These are phyloP conservation scores for Stictocephala bisonia DNA, from an alignment of 2,888 invertebrate species.

Conservation along the genomic window DNA sequence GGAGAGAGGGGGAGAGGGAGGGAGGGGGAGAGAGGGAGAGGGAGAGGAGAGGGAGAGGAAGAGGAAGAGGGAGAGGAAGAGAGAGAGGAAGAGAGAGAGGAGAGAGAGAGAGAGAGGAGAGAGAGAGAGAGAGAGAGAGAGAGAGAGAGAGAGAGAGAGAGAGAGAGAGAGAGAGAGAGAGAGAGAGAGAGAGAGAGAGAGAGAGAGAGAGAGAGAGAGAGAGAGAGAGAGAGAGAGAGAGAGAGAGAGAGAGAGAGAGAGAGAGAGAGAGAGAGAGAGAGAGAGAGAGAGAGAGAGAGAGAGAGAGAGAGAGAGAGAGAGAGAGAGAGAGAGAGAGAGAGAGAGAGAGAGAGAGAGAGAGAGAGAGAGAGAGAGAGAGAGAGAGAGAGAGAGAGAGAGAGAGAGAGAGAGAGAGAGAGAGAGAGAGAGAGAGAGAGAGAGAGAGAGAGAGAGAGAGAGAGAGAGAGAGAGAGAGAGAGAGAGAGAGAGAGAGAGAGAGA, in stretches of 20 bases:
- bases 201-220: conserved; percentile 20
- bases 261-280: not conserved
- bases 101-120: not conserved
- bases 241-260: not conserved
- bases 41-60: not conserved
- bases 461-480: not conserved
- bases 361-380: not conserved
- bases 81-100: not conserved
- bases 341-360: conserved; percentile 7
- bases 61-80: not conserved
- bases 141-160: not conserved
- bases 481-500: not conserved
- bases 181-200: conserved; percentile 4
- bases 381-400: conserved; percentile 3
- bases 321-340: not conserved
- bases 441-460: not conserved
- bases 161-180: not conserved
- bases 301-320: not conserved
- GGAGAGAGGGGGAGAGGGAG: not conserved
- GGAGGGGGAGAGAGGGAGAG: not conserved
- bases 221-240: not conserved
- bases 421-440: not conserved
- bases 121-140: not conserved
- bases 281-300: not conserved
- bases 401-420: not conserved